These are phyloP conservation scores for Cottoperca gobio DNA, from an alignment of 2,797 vertebrate genomes.

Conservation along the genomic window DNA sequence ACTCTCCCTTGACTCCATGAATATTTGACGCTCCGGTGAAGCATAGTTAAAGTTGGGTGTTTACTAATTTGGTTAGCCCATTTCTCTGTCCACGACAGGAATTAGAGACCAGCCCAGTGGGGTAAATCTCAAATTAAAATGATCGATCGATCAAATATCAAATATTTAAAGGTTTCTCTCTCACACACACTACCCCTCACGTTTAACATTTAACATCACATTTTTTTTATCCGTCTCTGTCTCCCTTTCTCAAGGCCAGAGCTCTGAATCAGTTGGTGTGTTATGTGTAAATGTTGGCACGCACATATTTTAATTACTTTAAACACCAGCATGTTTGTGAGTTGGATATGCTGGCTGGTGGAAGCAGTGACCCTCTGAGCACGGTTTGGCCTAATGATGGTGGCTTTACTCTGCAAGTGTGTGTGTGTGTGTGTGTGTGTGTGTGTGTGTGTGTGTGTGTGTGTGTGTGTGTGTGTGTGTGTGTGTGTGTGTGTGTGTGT, in stretches of 20 bases:
- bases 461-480: background rate
- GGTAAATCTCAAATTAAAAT: constrained; percentile 61
- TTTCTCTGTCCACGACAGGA: constrained; percentile 35
- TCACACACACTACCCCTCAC: constrained; percentile 3
- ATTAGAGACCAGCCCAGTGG: constrained; percentile 28
- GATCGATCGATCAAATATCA: no score
- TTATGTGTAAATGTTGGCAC: background rate
- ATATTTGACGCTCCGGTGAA: constrained; percentile 39
- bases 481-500: background rate
- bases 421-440: background rate
- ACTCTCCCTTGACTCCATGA: constrained; percentile 27
- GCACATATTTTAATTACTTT: constrained; percentile 38
- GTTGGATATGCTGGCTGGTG: constrained; percentile 36
- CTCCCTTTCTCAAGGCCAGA: constrained; percentile 39
- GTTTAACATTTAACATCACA: no score
- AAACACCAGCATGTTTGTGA: constrained; percentile 40
- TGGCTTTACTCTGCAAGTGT: background rate
- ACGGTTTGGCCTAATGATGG: constrained; percentile 50
- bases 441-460: background rate
- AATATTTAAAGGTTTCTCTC: constrained; percentile 51
- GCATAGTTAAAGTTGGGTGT: constrained; percentile 45
- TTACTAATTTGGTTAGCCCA: constrained; percentile 54
- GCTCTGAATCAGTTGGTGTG: constrained; percentile 18
- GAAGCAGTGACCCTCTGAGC: constrained; percentile 41
- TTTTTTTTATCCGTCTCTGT: constrained; percentile 28